These are phyloP conservation scores for Cryptoblepharus egeriae DNA, from an alignment of 2,797 vertebrate genomes.

Conservation along the genomic window DNA sequence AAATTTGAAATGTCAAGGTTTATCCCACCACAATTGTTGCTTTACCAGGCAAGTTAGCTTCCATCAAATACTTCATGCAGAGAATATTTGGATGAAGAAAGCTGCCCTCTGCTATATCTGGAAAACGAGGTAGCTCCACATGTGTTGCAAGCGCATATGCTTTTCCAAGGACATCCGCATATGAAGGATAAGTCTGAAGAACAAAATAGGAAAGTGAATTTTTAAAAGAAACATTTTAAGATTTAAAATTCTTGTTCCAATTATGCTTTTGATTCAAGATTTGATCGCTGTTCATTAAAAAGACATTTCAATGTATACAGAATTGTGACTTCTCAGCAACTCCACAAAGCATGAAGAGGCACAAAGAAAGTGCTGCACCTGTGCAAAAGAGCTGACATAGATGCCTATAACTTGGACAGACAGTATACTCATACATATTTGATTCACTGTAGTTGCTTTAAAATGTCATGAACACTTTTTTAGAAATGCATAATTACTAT, in stretches of 20 bases:
- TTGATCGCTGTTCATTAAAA: not conserved
- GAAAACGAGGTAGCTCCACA: slow-evolving; percentile 87
- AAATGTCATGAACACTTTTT: no score
- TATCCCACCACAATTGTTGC: not conserved
- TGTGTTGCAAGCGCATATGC: slow-evolving; percentile 73
- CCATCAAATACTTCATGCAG: slow-evolving; percentile 88
- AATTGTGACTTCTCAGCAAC: not conserved
- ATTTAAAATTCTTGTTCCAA: not conserved
- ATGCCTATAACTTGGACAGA: no score
- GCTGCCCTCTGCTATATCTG: slow-evolving; percentile 82
- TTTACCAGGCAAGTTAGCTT: slow-evolving; percentile 92
- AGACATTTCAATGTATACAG: not conserved
- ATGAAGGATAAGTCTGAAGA: slow-evolving; percentile 82
- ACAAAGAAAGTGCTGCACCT: no score
- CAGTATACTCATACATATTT: no score
- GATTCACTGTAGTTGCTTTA: no score
- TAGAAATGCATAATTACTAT: no score
- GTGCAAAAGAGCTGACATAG: no score
- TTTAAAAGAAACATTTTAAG: not conserved
- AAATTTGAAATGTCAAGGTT: not conserved
- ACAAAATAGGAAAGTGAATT: slow-evolving; percentile 35
- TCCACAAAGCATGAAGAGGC: not conserved
- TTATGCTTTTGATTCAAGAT: not conserved
- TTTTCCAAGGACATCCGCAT: slow-evolving; percentile 79
- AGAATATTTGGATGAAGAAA: slow-evolving; percentile 88